These are phyloP conservation scores for Macropodus opercularis DNA, from an alignment of 2,797 vertebrate species.

Conservation along the genomic window DNA sequence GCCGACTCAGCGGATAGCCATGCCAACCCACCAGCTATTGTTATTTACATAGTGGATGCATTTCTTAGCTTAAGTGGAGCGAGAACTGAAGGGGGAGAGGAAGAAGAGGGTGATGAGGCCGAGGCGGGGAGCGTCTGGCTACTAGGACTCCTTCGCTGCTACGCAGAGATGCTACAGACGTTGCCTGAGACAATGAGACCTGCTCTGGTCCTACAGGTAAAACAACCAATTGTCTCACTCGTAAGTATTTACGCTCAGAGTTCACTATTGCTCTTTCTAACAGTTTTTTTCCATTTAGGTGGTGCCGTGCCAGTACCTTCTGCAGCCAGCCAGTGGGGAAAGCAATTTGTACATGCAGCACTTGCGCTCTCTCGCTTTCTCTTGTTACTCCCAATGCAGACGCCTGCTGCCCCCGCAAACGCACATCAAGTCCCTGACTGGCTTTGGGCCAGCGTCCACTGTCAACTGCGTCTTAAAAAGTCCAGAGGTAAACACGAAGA, in stretches of 20 bases:
- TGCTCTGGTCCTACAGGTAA: constrained; percentile 93
- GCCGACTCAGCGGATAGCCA: constrained; percentile 89
- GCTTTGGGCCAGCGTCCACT: constrained; percentile 93
- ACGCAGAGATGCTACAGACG: constrained; percentile 92
- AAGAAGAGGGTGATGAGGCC: constrained; percentile 88
- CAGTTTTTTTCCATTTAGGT: constrained; percentile 74
- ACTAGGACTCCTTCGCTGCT: constrained; percentile 94
- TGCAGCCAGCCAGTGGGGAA: constrained; percentile 94
- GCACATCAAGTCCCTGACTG: constrained; percentile 95
- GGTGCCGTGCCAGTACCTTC: constrained; percentile 95
- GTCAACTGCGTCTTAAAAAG: constrained; percentile 88
- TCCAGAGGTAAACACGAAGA: constrained; percentile 82
- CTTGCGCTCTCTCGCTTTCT: constrained; percentile 96
- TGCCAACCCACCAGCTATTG: constrained; percentile 89
- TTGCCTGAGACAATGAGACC: constrained; percentile 91
- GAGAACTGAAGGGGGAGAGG: constrained; percentile 82
- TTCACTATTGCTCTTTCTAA: neutral
- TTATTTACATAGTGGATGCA: constrained; percentile 96
- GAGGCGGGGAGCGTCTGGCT: constrained; percentile 91
- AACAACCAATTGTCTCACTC: neutral
- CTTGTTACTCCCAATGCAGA: constrained; percentile 94
- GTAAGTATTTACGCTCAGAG: neutral
- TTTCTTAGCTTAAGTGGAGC: constrained; percentile 87
- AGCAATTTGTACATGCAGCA: constrained; percentile 94
- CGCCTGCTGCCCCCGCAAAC: constrained; percentile 91